phyloP scores from a whole-genome alignment of 2,797 vertebrate genomes.

The Ctenosaura bakeri region DNA sequence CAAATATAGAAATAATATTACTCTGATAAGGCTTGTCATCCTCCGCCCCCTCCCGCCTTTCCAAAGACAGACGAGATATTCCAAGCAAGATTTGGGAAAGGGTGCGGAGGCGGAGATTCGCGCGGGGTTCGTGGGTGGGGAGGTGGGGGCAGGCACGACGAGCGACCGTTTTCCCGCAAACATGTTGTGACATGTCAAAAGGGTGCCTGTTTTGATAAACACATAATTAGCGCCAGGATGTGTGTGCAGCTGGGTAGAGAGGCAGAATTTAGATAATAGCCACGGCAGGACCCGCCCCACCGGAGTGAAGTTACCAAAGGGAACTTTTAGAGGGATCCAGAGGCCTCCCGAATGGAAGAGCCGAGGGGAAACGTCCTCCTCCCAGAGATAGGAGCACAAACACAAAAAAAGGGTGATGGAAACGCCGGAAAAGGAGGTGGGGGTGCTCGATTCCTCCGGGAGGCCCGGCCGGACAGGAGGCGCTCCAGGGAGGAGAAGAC shows the following conservation, averaged over 20 bases:
- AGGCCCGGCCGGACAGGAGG: background rate
- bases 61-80: background rate
- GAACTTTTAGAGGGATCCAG: constrained; percentile 24
- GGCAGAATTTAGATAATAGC: constrained; percentile 31
- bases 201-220: constrained; percentile 59
- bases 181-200: constrained; percentile 57
- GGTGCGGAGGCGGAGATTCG: background rate
- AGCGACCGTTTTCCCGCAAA: constrained; percentile 27
- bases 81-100: constrained; percentile 25
- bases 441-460: background rate
- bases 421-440: background rate
- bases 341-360: background rate
- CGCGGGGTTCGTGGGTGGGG: background rate
- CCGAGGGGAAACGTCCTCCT: too few species aligned
- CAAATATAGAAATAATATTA: background rate
- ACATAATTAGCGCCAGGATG: constrained; percentile 58
- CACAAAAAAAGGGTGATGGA: background rate
- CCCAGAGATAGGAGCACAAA: background rate
- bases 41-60: background rate
- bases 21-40: background rate
- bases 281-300: constrained; percentile 30
- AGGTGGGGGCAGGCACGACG: too few species aligned
- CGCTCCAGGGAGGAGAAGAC: background rate
- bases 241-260: constrained; percentile 49
- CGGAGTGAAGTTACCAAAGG: constrained; percentile 28